These are phyloP conservation scores for Idaea biselata DNA, from an alignment of 2,888 invertebrate species.

Conservation along the genomic window DNA sequence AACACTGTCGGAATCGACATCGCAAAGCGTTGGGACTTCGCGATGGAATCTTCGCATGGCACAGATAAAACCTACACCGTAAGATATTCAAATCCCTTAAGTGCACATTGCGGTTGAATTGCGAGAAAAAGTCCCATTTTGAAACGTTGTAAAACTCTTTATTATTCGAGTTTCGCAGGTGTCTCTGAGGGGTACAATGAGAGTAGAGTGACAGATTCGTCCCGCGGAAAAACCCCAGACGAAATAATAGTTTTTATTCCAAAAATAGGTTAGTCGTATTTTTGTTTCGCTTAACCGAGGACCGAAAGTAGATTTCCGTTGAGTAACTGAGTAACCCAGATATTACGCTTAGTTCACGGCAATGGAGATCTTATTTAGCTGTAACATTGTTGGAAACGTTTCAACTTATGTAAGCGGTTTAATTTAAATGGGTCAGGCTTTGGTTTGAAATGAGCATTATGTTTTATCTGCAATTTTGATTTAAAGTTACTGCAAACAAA, in stretches of 20 bases:
- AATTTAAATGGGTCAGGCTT: background rate
- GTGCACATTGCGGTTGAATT: conserved; percentile 78
- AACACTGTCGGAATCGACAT: conserved; percentile 56
- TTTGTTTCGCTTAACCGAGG: conserved; percentile 9
- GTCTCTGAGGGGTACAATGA: conserved; percentile 66
- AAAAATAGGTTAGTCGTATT: conserved; percentile 33
- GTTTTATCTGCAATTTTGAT: too few relatives aligned
- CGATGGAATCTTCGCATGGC: conserved; percentile 53
- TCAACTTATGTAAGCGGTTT: background rate
- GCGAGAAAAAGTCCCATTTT: conserved; percentile 78
- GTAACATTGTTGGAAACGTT: background rate
- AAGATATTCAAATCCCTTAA: conserved; percentile 81
- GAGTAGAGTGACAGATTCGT: conserved; percentile 53
- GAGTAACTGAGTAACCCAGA: background rate
- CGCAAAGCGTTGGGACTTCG: conserved; percentile 49
- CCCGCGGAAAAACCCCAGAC: conserved; percentile 39
- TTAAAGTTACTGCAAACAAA: too few relatives aligned
- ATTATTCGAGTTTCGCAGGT: conserved; percentile 77
- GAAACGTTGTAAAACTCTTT: conserved; percentile 77
- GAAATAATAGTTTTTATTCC: conserved; percentile 50
- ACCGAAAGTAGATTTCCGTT: background rate
- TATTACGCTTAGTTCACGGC: background rate
- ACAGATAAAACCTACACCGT: conserved; percentile 73
- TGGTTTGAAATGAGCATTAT: too few relatives aligned
- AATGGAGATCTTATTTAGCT: background rate